Conservation (phyloP, 2,113 vertebrate genomes). For the Lophotis ruficrista region DNA sequence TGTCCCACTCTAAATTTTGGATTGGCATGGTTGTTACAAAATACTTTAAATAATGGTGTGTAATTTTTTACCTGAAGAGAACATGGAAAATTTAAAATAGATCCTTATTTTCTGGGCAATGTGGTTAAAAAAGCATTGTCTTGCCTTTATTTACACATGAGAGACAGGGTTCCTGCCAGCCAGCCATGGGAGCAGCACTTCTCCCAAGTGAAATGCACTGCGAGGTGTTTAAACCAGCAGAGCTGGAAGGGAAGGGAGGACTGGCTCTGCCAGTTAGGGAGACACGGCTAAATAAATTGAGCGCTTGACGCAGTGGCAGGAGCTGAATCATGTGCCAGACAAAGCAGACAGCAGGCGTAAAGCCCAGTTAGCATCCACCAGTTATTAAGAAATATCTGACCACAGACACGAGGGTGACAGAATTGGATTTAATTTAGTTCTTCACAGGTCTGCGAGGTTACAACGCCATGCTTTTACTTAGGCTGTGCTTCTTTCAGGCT, state of each 20-base stretch:
- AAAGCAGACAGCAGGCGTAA: not conserved
- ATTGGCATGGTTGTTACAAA: not conserved
- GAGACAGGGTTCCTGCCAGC: not conserved
- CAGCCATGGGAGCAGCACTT: not conserved
- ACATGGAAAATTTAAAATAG: not conserved
- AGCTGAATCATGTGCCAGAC: conserved; percentile 3
- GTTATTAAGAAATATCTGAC: not conserved
- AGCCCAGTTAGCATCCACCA: not conserved
- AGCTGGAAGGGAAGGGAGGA: not conserved
- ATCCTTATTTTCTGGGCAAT: not conserved
- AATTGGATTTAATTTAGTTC: not conserved
- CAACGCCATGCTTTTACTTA: not conserved
- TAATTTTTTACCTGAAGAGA: not conserved
- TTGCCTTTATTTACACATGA: not conserved
- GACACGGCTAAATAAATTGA: not conserved
- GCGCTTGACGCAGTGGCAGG: not conserved
- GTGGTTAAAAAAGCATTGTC: not conserved
- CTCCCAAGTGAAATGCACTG: not conserved
- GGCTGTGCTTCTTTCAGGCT: not conserved
- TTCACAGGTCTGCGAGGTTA: not conserved
- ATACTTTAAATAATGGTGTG: not conserved
- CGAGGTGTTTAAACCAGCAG: not conserved
- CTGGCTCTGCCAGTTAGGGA: not conserved
- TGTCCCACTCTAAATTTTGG: not conserved
- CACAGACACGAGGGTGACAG: not conserved